Conservation (phyloP, 1,140 invertebrate genomes). For the Tyrophagus putrescentiae region DNA sequence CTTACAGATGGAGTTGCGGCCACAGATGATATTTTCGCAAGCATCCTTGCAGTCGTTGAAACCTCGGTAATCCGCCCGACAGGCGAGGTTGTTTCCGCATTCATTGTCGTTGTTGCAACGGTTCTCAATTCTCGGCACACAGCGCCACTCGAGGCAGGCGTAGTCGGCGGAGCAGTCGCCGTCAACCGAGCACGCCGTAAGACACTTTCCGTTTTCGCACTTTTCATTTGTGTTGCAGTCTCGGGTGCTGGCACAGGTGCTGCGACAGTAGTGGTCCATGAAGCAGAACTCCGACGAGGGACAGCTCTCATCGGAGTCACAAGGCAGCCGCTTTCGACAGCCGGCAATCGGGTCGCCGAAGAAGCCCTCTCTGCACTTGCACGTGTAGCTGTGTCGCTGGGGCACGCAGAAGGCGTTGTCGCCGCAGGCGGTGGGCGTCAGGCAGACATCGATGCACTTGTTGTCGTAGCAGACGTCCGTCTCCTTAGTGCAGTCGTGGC, state of each 20-base stretch:
- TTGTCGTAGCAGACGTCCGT: conserved; percentile 47
- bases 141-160: conserved; percentile 25
- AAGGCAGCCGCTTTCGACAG: conserved; percentile 28
- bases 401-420: conserved; percentile 36
- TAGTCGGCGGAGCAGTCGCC: conserved; percentile 26
- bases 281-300: conserved; percentile 28
- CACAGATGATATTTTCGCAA: conserved; percentile 43
- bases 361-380: conserved; percentile 43
- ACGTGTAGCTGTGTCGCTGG: conserved; percentile 65
- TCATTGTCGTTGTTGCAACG: conserved; percentile 53
- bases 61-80: conserved; percentile 60
- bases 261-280: conserved; percentile 26
- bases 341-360: conserved; percentile 40
- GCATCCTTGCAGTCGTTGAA: conserved; percentile 40
- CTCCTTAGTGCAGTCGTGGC: conserved; percentile 55
- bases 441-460: conserved; percentile 26
- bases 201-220: conserved; percentile 26
- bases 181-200: conserved; percentile 21
- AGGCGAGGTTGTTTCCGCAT: conserved; percentile 63
- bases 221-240: conserved; percentile 27
- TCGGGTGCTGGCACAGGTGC: conserved; percentile 26
- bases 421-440: conserved; percentile 34
- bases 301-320: conserved; percentile 28
- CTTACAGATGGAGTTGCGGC: conserved; percentile 60
- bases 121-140: conserved; percentile 32